These are phyloP conservation scores for Sphaeramia orbicularis DNA, from an alignment of 2,797 vertebrate genomes.

Conservation along the genomic window DNA sequence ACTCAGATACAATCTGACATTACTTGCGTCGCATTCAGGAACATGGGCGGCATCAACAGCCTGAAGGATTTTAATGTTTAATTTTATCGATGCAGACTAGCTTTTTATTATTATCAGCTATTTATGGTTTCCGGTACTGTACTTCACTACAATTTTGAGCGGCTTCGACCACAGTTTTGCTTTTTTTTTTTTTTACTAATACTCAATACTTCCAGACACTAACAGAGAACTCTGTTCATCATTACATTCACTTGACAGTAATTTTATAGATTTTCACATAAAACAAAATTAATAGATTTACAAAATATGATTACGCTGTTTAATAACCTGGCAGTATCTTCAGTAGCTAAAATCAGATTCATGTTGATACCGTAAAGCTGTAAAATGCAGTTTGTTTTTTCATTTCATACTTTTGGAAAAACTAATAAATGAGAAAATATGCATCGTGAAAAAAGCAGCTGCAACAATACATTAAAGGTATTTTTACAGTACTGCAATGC, in stretches of 20 bases:
- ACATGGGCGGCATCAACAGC: slow-evolving; percentile 29
- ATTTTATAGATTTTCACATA: not conserved
- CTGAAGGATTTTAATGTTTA: slow-evolving; percentile 30
- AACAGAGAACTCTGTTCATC: not conserved
- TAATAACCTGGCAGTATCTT: not conserved
- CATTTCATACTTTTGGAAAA: too few species aligned
- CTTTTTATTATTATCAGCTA: slow-evolving; percentile 16
- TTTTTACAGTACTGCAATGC: too few species aligned
- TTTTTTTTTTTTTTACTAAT: not conserved
- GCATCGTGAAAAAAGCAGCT: too few species aligned
- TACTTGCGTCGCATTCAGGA: slow-evolving; percentile 26
- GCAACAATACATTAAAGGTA: too few species aligned
- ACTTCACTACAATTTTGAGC: slow-evolving; percentile 1
- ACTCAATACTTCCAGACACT: not conserved
- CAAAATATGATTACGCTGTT: not conserved
- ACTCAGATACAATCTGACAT: slow-evolving; percentile 50
- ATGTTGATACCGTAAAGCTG: not conserved
- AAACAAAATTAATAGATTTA: not conserved
- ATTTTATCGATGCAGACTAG: slow-evolving; percentile 35
- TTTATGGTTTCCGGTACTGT: slow-evolving; percentile 1
- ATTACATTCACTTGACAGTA: not conserved
- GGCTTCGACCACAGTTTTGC: not conserved
- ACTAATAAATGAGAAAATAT: too few species aligned
- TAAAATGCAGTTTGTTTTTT: not conserved
- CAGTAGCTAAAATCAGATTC: not conserved